Base-by-base conservation (phyloP, 92 coral and sea anemone species). In the Umimayanthus kanabou region DNA sequence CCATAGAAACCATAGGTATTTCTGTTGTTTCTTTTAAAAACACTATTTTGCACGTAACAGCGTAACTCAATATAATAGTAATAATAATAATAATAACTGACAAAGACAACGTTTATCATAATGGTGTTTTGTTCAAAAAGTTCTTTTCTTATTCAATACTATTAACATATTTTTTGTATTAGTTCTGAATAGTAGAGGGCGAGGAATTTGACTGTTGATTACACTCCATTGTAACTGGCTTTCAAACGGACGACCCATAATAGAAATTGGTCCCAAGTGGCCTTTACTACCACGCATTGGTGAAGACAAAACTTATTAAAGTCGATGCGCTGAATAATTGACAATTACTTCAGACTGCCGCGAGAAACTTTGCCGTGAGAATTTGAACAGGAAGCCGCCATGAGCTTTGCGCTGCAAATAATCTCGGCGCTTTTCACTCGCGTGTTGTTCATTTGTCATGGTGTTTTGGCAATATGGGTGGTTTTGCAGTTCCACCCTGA, bases 371-470 rank as follows among this genome's bases (percentile, higher is more conserved):
- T 45, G 78, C 45, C 6, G 10, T 45, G 39, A 20, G 74, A 39
- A 72, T 70, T 25, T 28, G 26, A 26, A 43, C 67, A n/a, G 16
- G 18, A 28, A 47, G n/a, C 69, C 25, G 26, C 39, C 64, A 83
- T 83, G 87, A 30, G 87, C 47, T 23, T 16, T 18, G 78, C 42
- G 7, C 64, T 83, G 22, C 61, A 70, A 7, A 70, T 83, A 69
- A 83, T 83, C 53, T 45, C 87, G 0, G 87, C 87, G 0, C 78
- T 83, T 71, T 83, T 83, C 33, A 83, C 87, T 25, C 77, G 87
- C 25, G 10, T 83, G 8, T 23, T 83, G 25, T 83, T 83, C 29
- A 42, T 83, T 70, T 69, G 76, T 28, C 87, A 83, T 45, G 87
- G 87, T 72, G 77, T 47, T n/a, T 9, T 82, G 18, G 73, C 78